These are phyloP conservation scores for Drosophila ohnishii DNA, from an alignment of 1,140 invertebrate genomes.

Conservation along the genomic window DNA sequence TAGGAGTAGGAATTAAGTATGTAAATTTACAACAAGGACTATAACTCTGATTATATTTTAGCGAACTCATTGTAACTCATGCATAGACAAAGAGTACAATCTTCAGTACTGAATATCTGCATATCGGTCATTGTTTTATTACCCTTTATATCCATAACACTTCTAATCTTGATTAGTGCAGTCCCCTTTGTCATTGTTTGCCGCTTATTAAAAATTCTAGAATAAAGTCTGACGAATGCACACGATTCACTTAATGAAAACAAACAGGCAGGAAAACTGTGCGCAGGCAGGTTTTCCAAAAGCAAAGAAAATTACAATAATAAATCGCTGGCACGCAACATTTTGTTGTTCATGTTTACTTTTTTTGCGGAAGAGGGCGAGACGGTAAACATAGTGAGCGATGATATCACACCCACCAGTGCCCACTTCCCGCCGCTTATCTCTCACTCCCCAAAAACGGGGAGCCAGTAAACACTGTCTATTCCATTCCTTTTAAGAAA, in stretches of 20 bases:
- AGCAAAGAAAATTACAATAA: slow-evolving; percentile 46
- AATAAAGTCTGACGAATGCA: slow-evolving; percentile 25
- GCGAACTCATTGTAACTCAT: background rate
- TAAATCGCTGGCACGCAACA: slow-evolving; percentile 57
- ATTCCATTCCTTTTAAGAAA: slow-evolving; percentile 26
- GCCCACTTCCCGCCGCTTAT: background rate
- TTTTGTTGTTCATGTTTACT: slow-evolving; percentile 7
- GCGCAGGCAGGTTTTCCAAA: slow-evolving; percentile 28
- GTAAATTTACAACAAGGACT: too few relatives aligned
- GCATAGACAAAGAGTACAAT: background rate
- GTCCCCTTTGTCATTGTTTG: slow-evolving; percentile 5
- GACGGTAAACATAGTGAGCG: slow-evolving; percentile 48
- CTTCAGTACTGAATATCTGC: background rate
- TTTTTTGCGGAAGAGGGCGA: slow-evolving; percentile 34
- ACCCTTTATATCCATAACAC: slow-evolving; percentile 15
- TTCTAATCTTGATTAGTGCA: background rate
- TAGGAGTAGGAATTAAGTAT: background rate
- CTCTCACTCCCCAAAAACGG: background rate
- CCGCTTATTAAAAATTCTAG: slow-evolving; percentile 7
- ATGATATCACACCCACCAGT: slow-evolving; percentile 61
- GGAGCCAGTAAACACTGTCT: slow-evolving; percentile 45
- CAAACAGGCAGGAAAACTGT: slow-evolving; percentile 33
- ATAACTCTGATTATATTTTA: background rate
- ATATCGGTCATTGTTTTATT: slow-evolving; percentile 21
- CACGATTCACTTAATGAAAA: slow-evolving; percentile 26